Conservation (phyloP, 2,113 vertebrate species). For the Sylvietta virens region DNA sequence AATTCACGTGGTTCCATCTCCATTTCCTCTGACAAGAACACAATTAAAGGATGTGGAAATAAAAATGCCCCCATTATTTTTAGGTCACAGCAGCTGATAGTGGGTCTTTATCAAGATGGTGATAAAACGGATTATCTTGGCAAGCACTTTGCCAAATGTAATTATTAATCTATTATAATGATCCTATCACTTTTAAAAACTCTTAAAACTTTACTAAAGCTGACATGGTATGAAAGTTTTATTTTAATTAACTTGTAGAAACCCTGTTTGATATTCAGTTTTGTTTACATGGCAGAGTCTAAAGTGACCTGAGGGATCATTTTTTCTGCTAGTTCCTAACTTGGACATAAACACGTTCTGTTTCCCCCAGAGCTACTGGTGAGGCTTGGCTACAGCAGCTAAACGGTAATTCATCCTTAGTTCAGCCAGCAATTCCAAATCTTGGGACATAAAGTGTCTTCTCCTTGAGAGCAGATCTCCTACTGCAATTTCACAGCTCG, state of each 20-base stretch:
- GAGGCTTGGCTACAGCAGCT: background rate
- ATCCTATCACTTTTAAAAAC: background rate
- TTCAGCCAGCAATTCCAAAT: background rate
- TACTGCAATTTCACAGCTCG: background rate
- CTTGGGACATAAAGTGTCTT: background rate
- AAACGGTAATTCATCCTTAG: background rate
- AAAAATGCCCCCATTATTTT: background rate
- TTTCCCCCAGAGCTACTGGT: background rate
- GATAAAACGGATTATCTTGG: background rate
- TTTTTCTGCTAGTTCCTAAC: constrained; percentile 28
- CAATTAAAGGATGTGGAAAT: background rate
- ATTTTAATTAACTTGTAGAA: background rate
- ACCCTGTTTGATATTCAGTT: background rate
- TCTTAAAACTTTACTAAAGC: background rate
- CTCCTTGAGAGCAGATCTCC: background rate
- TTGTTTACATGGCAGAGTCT: constrained; percentile 43
- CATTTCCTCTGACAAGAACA: background rate
- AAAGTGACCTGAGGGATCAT: constrained; percentile 15
- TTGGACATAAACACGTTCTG: background rate
- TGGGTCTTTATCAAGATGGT: background rate
- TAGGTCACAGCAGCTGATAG: background rate
- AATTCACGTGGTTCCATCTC: background rate
- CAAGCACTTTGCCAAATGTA: background rate
- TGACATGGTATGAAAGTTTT: constrained; percentile 6
- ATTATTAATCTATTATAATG: background rate